phyloP scores from a whole-genome alignment of 2,113 vertebrate genomes.

The Sardina pilchardus region DNA sequence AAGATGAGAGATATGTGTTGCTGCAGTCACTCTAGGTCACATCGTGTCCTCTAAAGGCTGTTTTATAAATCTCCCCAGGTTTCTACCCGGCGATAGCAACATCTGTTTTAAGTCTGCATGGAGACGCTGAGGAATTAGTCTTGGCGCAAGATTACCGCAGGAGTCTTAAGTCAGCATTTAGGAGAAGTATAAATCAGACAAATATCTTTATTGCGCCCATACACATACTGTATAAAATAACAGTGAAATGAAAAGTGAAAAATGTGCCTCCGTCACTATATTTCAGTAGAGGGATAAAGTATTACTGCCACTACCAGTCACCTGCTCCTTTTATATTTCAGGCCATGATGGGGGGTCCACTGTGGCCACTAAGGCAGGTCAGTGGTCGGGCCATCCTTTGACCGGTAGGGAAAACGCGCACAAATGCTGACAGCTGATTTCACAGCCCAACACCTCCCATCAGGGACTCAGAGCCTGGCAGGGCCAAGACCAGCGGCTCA shows the following conservation, averaged over 20 bases:
- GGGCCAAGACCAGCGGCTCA: neutral
- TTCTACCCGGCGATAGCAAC: neutral
- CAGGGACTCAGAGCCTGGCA: neutral
- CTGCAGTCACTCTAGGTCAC: neutral
- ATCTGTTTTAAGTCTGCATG: constrained; percentile 39
- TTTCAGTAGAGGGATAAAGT: neutral
- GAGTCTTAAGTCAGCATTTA: constrained; percentile 10
- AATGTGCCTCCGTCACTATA: neutral
- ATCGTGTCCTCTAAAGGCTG: no score
- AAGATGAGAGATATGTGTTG: neutral
- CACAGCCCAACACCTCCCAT: neutral
- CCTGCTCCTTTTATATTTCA: neutral
- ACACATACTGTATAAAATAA: neutral
- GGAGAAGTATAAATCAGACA: constrained; percentile 3
- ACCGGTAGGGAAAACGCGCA: neutral
- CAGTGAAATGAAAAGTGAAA: neutral
- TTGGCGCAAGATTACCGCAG: constrained; percentile 20
- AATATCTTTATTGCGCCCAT: neutral
- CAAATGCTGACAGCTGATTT: neutral
- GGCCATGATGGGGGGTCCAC: neutral
- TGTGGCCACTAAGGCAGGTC: neutral
- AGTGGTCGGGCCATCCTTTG: neutral
- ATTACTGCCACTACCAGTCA: neutral
- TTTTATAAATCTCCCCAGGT: neutral
- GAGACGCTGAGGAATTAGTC: neutral